Evolutionary conservation across 2,797 vertebrate species (phyloP), one percentile per base, ranked within the genome.

Genomic region (Darevskia mixta): DNA sequence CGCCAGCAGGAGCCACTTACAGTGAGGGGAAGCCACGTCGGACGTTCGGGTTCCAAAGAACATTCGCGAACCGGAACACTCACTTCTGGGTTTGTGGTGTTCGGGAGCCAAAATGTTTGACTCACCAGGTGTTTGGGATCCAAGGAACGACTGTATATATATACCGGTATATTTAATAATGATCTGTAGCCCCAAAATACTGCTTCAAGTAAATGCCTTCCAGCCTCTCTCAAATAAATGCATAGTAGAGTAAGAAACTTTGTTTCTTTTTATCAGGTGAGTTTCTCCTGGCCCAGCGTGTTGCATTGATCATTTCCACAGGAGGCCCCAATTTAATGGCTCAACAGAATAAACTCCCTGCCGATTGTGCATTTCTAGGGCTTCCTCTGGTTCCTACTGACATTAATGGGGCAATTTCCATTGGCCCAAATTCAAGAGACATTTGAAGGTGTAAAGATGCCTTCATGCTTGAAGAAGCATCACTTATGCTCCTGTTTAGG

Each of bases 281-380:
- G 25, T 29, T 86, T 72, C 38, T 61, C 41, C 69, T 81, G 58
- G 58, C 17, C 79, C 73, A 78, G 41, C 73, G 64, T n/a, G 49
- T 58, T 88, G 41, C 49, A 35, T 80, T 61, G 61, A 86, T 88
- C 35, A 88, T 86, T 88, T 86, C 78, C 55, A 80, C 86, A 78
- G 81, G 76, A 90, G 78, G 71, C 71, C 64, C 45, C 71, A 86
- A 27, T 86, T 75, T 79, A 67, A 29, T 77, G 45, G 29, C 86
- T 32, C 64, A 66, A 61, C 32, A 86, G 58, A 38, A 79, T 86
- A 78, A 78, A 66, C 55, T 82, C 66, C 66, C 86, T 45, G 61
- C 67, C 75, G 20, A 35, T 77, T 18, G 41, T 78, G 38, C 17
- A 29, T 67, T 85, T 82, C 77, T 43, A 72, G 29, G n/a, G 2